Percentiles rank a stretch among this genome's conserved stretches.
Conservation (phyloP, 2,797 vertebrate species). For the Crax fasciolata region DNA sequence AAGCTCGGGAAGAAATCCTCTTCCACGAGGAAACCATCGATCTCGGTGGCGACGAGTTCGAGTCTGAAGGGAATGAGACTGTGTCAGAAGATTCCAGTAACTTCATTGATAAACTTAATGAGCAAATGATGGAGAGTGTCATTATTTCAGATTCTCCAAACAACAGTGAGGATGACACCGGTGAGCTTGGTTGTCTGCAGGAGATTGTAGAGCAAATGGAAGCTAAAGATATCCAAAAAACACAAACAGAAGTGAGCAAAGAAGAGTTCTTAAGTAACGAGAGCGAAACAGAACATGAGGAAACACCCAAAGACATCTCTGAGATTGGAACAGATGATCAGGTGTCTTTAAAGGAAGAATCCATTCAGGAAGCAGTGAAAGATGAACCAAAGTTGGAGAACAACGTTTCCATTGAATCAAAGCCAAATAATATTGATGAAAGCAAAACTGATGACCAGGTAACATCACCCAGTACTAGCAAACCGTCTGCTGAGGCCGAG, state of each 20-base stretch:
- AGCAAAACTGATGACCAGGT: conserved; percentile 43
- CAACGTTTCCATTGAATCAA: neutral
- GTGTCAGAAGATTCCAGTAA: conserved; percentile 85
- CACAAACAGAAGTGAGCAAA: conserved; percentile 31
- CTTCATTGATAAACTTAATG: conserved; percentile 91
- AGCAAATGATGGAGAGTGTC: conserved; percentile 99
- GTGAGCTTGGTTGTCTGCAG: conserved; percentile 88
- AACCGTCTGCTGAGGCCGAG: conserved; percentile 70
- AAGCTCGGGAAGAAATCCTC: conserved; percentile 74
- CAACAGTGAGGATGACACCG: conserved; percentile 93
- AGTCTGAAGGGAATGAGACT: conserved; percentile 88
- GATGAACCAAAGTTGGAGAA: conserved; percentile 29
- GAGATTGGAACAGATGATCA: conserved; percentile 70
- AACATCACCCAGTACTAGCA: neutral
- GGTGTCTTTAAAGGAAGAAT: conserved; percentile 64
- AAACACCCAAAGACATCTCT: conserved; percentile 76
- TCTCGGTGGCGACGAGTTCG: conserved; percentile 87
- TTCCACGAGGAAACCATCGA: conserved; percentile 93
- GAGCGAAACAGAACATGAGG: conserved; percentile 75
- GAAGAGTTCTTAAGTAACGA: conserved; percentile 59
- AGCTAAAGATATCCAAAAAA: conserved; percentile 44
- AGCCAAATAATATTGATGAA: conserved; percentile 29
- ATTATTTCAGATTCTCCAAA: conserved; percentile 97
- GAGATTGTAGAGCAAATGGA: conserved; percentile 81
- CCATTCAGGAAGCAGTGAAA: conserved; percentile 48